These are phyloP conservation scores for Polyommatus icarus DNA, from an alignment of 2,888 invertebrate genomes.

Conservation along the genomic window DNA sequence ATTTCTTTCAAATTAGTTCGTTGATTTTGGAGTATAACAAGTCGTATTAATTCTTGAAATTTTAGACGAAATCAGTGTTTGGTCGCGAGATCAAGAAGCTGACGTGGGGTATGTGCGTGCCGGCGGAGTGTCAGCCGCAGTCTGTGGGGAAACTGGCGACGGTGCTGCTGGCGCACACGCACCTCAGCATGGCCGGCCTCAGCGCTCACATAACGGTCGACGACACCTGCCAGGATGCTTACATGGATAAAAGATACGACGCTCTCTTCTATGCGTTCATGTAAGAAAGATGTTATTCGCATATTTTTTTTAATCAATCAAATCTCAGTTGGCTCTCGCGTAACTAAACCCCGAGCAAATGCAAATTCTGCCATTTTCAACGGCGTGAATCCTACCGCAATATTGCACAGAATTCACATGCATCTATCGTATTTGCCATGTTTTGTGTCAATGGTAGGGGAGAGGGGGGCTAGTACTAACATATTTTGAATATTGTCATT, in stretches of 20 bases:
- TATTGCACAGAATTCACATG: too few species aligned
- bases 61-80: conserved; percentile 56
- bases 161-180: conserved; percentile 62
- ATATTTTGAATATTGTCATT: too few species aligned
- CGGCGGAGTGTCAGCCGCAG: conserved; percentile 62
- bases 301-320: background rate
- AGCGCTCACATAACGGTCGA: conserved; percentile 54
- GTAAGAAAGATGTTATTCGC: conserved; percentile 47
- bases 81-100: conserved; percentile 62
- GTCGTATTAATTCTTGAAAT: background rate
- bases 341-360: too few species aligned
- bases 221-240: conserved; percentile 56
- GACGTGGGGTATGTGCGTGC: conserved; percentile 80
- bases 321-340: too few species aligned
- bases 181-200: conserved; percentile 64
- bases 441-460: too few species aligned
- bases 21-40: background rate
- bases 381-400: too few species aligned
- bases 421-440: too few species aligned
- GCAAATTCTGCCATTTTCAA: too few species aligned
- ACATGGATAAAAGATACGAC: conserved; percentile 52
- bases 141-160: conserved; percentile 59
- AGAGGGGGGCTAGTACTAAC: too few species aligned
- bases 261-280: conserved; percentile 58
- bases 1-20: background rate